Base-by-base conservation (phyloP, 1,140 invertebrate species). In the Berghia stephanieae region DNA sequence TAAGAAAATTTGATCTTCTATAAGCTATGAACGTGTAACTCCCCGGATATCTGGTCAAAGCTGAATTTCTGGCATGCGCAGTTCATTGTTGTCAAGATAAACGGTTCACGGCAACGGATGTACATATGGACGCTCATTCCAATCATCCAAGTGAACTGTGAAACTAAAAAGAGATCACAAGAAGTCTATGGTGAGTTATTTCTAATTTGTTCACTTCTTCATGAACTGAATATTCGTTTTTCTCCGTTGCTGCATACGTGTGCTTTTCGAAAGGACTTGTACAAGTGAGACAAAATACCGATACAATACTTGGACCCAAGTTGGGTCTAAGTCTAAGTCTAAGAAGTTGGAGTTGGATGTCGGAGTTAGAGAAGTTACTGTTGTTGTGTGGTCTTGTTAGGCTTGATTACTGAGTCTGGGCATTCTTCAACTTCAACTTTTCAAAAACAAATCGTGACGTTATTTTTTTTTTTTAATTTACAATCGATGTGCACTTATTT, bases 11-110 rank as follows among this genome's bases (percentile, higher is more conserved):
- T 46, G 31, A 18, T 31, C 70, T 3, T 34, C 60, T 71, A 46
- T 36, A 44, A 77, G 60, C 21, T 49, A 18, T 40, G 44, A 13
- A 24, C 10, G 44, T 68, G 38, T 27, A 21, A 10, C 46, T 24
- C 24, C 18, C 18, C 18, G 4, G 66, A 36, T 36, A 21, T 18
- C 24, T 36, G 38, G 38, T 67, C 27, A 42, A 34, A 31, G 36
- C 34, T 18, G 16, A n/a, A 27, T 10, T 43, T 40, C 46, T 55
- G 67, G 74, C 73, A 70, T 81, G 78, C 78, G 77, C 49, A 63
- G 38, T 60, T 3, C 10, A 55, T 52, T 75, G 72, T 80, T 74
- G 78, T 52, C 77, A 75, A 78, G 74, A 72, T 69, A 60, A 77
- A 75, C 63, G 21, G 46, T 76, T 38, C 43, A 40, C 69, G 18